Evolutionary conservation across 2,888 invertebrate genomes (phyloP).

Genomic region (Tridacna crocea): DNA sequence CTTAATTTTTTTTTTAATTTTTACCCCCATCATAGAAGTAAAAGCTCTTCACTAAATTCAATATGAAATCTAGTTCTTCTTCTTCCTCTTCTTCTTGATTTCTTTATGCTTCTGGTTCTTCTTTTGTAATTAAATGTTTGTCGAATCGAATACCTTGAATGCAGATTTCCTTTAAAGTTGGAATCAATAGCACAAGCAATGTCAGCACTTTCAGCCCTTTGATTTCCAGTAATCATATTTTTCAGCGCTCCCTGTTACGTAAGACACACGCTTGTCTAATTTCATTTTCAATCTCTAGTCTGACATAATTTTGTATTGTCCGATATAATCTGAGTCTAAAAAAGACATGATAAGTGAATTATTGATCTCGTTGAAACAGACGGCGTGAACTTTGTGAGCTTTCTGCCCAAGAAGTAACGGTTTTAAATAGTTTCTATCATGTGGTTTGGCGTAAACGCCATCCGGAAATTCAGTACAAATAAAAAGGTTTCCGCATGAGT

Average conservation of each 20-base stretch:
- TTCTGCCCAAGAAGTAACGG: conserved; percentile 6
- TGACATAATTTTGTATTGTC: conserved; percentile 21
- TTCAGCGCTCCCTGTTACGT: not conserved
- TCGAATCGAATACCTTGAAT: no score
- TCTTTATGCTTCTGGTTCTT: no score
- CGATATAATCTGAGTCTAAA: conserved; percentile 13
- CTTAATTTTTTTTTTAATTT: no score
- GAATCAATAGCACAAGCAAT: no score
- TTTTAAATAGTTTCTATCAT: not conserved
- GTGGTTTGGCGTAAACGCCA: conserved; percentile 32
- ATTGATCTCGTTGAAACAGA: conserved; percentile 15
- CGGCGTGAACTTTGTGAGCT: not conserved
- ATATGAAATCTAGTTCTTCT: no score
- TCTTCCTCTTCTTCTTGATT: no score
- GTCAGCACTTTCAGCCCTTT: no score
- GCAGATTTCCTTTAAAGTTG: no score
- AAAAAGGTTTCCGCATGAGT: conserved; percentile 30
- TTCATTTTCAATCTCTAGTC: conserved; percentile 5
- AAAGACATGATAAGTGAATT: conserved; percentile 9
- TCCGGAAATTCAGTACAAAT: conserved; percentile 31
- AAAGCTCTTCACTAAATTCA: no score
- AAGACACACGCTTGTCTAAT: not conserved
- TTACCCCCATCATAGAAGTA: no score
- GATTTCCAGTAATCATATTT: no score
- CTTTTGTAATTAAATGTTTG: no score